Base-by-base conservation (phyloP, 2,113 vertebrate genomes). In the Dicaeum eximium region DNA sequence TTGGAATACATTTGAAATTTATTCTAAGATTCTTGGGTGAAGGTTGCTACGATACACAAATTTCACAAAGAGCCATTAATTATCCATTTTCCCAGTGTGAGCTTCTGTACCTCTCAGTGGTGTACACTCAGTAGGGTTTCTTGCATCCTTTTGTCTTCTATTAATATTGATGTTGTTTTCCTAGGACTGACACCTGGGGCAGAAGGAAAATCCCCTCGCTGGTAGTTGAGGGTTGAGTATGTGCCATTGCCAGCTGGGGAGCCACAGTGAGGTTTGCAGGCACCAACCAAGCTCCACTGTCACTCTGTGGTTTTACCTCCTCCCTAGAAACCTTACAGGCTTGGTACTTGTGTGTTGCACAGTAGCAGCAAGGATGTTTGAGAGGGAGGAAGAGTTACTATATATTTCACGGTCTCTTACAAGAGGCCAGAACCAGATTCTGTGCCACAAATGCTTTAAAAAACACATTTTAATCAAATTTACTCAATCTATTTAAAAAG, bases 281-380 rank as follows among this genome's bases (percentile, higher is more conserved):
- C 45, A 37, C 31, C 40, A 22, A 2, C 31, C 64, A 0, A 80
- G 44, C 45, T 61, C 15, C 1, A 0, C 2, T 21, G 11, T 38
- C 65, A 3, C 84, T 61, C 53, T 9, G 7, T 2, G 2, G 31
- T 48, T 90, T 58, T 9, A 18, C 13, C 33, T 72, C 7, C n/a
- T 31, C 38, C 45, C 28, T 6, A 9, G 56, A 11, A 58, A 5
- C 1, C 4, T 9, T 1, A 0, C 11, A 20, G 15, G 15, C 38
- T 4, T 7, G 16, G 31, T 10, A 3, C 27, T 1, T 54, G 42
- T 15, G 3, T 22, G 13, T 44, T 48, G 38, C 48, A 14, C 44
- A 22, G 25, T 6, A 35, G 1, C 58, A 60, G 8, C 15, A 17
- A 0, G 1, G 28, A 5, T 22, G 62, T 37, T 2, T 13, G 65